Evolutionary conservation across 2,888 invertebrate species (phyloP).

Genomic region (Leptopilina myrica): DNA sequence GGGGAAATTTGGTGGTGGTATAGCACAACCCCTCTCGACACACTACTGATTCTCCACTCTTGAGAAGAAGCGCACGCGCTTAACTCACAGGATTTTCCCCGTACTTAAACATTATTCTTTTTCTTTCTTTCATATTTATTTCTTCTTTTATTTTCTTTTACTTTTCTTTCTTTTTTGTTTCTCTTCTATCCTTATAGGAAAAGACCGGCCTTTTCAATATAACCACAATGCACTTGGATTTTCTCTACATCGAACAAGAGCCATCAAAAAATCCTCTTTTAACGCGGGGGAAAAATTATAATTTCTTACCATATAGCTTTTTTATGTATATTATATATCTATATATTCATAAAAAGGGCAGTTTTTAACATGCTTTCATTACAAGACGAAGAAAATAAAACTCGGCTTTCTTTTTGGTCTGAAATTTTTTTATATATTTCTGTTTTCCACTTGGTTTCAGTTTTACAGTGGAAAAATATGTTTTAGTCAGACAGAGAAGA

Average conservation of each 20-base stretch:
- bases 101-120: slow-evolving; percentile 30
- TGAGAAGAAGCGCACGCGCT: slow-evolving; percentile 65
- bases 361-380: background rate
- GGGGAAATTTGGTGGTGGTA: slow-evolving; percentile 53
- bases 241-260: background rate
- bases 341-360: background rate
- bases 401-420: no score
- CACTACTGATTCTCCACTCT: slow-evolving; percentile 60
- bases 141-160: no score
- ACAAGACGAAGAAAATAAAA: background rate
- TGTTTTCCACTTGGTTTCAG: no score
- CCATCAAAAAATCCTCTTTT: slow-evolving; percentile 4
- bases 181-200: slow-evolving; percentile 6
- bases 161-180: no score
- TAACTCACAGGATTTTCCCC: slow-evolving; percentile 53
- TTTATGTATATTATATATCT: background rate
- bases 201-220: slow-evolving; percentile 35
- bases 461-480: no score
- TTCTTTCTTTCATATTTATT: no score
- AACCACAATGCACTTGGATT: slow-evolving; percentile 1
- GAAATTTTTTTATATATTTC: no score
- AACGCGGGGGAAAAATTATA: background rate
- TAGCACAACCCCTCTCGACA: slow-evolving; percentile 67
- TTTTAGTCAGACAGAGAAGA: no score
- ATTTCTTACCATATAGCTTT: background rate